Evolutionary conservation across 1,140 invertebrate genomes (phyloP).

Genomic region (Onthophagus taurus): DNA sequence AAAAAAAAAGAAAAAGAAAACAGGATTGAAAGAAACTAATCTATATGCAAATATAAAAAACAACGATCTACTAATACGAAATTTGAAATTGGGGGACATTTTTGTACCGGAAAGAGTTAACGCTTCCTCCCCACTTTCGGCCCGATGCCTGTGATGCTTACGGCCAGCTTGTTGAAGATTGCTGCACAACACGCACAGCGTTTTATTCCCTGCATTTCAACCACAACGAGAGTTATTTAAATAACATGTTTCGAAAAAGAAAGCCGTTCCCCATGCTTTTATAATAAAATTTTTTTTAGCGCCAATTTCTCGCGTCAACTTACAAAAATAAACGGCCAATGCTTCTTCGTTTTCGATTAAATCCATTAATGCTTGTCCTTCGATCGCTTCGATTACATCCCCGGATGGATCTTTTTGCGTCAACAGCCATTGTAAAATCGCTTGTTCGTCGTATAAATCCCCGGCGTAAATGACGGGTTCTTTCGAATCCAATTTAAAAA

Average conservation of each 20-base stretch:
- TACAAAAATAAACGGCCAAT: conserved; percentile 87
- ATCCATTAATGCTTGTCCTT: conserved; percentile 70
- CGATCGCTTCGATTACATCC: conserved; percentile 81
- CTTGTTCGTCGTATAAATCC: conserved; percentile 81
- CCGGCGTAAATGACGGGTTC: conserved; percentile 91
- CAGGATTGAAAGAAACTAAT: too few relatives aligned
- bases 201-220: conserved; percentile 83
- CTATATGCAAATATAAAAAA: too few relatives aligned
- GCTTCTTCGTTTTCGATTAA: conserved; percentile 75
- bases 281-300: too few relatives aligned
- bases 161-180: conserved; percentile 19
- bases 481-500: conserved; percentile 79
- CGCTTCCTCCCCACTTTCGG: conserved; percentile 22
- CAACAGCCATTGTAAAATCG: conserved; percentile 80
- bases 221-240: too few relatives aligned
- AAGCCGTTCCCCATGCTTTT: too few relatives aligned
- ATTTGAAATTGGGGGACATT: too few relatives aligned
- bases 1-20: too few relatives aligned
- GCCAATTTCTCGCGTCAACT: too few relatives aligned
- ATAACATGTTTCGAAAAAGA: too few relatives aligned
- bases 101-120: too few relatives aligned
- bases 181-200: conserved; percentile 66
- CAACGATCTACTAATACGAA: too few relatives aligned
- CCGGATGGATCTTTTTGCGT: conserved; percentile 84
- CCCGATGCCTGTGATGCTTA: conserved; percentile 25